phyloP scores from a whole-genome alignment of 1,140 invertebrate species.

The Eubasilissa regina region DNA sequence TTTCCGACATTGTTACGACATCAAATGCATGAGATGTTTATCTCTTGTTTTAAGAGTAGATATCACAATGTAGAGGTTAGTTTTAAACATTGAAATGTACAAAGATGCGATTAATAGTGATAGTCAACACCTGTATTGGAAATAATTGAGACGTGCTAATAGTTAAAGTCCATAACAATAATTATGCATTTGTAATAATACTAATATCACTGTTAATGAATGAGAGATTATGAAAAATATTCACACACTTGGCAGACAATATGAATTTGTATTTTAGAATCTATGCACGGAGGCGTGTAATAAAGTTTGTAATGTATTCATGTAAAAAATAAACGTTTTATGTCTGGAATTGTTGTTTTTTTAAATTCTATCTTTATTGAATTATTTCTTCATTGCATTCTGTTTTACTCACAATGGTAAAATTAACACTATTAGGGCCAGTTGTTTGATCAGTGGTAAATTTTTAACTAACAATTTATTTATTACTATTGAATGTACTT shows the following conservation, averaged over 20 bases:
- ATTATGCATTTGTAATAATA: slow-evolving; percentile 9
- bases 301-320: slow-evolving; percentile 60
- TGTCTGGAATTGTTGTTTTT: slow-evolving; percentile 41
- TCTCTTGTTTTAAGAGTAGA: slow-evolving; percentile 36
- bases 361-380: not conserved
- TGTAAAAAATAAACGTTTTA: slow-evolving; percentile 59
- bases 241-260: slow-evolving; percentile 57
- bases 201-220: slow-evolving; percentile 23
- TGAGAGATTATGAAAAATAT: slow-evolving; percentile 38
- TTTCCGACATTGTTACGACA: slow-evolving; percentile 47
- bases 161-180: not conserved
- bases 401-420: too few relatives aligned
- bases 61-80: slow-evolving; percentile 46
- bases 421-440: too few relatives aligned
- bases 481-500: too few relatives aligned
- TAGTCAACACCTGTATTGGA: not conserved
- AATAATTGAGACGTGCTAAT: not conserved
- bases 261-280: slow-evolving; percentile 55
- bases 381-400: not conserved
- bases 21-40: slow-evolving; percentile 12
- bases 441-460: too few relatives aligned
- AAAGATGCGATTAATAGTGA: not conserved
- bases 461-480: too few relatives aligned
- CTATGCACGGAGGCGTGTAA: slow-evolving; percentile 54
- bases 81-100: slow-evolving; percentile 19